Evolutionary conservation across 2,797 vertebrate species (phyloP).

Genomic region (Nannoperca obscura): DNA sequence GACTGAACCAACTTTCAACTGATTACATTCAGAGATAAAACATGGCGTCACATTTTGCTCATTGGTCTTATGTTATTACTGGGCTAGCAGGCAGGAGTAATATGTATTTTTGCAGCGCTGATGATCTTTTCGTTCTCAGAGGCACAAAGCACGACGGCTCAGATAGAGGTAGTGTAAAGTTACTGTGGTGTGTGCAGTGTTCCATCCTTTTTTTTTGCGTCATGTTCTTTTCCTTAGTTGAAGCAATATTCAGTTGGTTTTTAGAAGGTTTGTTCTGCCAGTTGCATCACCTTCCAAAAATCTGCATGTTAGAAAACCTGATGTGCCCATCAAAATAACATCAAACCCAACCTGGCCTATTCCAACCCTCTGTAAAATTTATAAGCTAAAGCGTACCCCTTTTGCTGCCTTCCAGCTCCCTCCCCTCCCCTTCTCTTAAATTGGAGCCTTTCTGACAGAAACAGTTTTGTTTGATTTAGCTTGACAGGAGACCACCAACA

Average conservation of each 20-base stretch:
- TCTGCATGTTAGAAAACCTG: slow-evolving; percentile 31
- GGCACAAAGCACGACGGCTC: slow-evolving; percentile 18
- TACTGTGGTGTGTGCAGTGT: slow-evolving; percentile 12
- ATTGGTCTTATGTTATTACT: slow-evolving; percentile 39
- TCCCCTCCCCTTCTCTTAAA: slow-evolving; percentile 47
- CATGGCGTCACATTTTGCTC: slow-evolving; percentile 25
- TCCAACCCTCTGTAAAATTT: slow-evolving; percentile 70
- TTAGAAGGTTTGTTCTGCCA: slow-evolving; percentile 45
- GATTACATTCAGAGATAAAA: slow-evolving; percentile 66
- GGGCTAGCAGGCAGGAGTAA: slow-evolving; percentile 13
- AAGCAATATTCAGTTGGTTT: slow-evolving; percentile 44
- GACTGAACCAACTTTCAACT: slow-evolving; percentile 43
- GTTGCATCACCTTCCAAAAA: slow-evolving; percentile 29
- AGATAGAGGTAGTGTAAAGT: slow-evolving; percentile 35
- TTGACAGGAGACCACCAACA: slow-evolving; percentile 83
- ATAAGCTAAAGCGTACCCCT: slow-evolving; percentile 58
- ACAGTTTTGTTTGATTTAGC: slow-evolving; percentile 76
- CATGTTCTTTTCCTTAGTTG: slow-evolving; percentile 26
- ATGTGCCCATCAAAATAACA: slow-evolving; percentile 63
- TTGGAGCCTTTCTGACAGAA: slow-evolving; percentile 76
- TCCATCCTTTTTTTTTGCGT: slow-evolving; percentile 19
- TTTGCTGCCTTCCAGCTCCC: slow-evolving; percentile 44
- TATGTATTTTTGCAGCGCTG: slow-evolving; percentile 21
- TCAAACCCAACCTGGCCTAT: slow-evolving; percentile 57
- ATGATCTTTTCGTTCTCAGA: slow-evolving; percentile 32